Conservation (phyloP, 2,797 vertebrate genomes). For the Oceanodroma leucorhoa region DNA sequence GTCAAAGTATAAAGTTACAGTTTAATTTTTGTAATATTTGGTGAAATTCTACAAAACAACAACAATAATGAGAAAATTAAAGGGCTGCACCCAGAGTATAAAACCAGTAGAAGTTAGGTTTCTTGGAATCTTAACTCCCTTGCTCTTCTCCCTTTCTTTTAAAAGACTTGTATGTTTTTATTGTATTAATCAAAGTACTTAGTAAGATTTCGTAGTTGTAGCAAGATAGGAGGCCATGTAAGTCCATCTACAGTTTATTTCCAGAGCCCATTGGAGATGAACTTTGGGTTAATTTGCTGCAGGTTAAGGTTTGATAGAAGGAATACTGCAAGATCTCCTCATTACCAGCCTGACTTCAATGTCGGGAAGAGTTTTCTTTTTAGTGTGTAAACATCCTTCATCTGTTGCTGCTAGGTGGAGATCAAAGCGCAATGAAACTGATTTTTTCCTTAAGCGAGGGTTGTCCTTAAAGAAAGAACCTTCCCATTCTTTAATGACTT, state of each 20-base stretch:
- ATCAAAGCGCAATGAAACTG: conserved; percentile 94
- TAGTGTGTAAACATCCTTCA: conserved; percentile 83
- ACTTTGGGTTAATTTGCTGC: conserved; percentile 6
- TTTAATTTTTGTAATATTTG: background rate
- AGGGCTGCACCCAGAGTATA: conserved; percentile 26
- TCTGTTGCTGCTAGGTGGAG: conserved; percentile 89
- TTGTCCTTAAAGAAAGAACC: conserved; percentile 98
- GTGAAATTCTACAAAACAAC: conserved; percentile 51
- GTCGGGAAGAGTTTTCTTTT: conserved; percentile 86
- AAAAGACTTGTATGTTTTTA: background rate
- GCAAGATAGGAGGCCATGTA: background rate
- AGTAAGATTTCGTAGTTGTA: background rate
- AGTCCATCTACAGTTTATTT: conserved; percentile 3
- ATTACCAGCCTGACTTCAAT: conserved; percentile 95
- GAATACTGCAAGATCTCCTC: conserved; percentile 93
- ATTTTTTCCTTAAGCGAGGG: conserved; percentile 94
- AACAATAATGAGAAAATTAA: conserved; percentile 36
- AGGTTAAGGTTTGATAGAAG: conserved; percentile 85
- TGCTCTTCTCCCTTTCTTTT: background rate
- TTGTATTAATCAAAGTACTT: background rate
- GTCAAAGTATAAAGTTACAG: conserved; percentile 14
- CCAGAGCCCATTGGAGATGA: background rate
- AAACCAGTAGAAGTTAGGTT: conserved; percentile 18
- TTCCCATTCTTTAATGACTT: conserved; percentile 97
- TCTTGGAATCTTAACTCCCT: background rate